Base-by-base conservation (phyloP, 2,888 invertebrate species). In the Coleophora deauratella region DNA sequence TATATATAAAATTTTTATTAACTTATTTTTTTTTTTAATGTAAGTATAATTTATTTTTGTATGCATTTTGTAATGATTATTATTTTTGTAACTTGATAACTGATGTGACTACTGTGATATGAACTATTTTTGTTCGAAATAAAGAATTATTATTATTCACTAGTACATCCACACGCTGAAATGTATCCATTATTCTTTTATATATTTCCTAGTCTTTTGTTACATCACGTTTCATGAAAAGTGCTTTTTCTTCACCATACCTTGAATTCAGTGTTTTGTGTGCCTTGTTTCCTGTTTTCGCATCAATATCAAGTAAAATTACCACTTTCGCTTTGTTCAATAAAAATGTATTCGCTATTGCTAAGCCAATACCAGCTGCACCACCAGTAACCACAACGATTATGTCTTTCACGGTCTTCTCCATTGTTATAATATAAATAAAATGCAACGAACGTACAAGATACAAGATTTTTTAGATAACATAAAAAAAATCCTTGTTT, bases 361-460 rank as follows among this genome's bases (percentile, higher is more conserved):
- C 64, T 7, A 69, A 69, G 1, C 88, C 88, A 36, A 88, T 85
- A 0, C 88, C 88, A 13, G 66, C 64, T 0, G 87, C 87, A 12
- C 78, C 88, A 1, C 88, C 88, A 1, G 88, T 88, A 10, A 88
- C 50, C 0, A 65, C 53, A 1, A 59, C 54, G 4, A 52, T 49
- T 56, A 61, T 62, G 40, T 57, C 49, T 39, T 52, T 45, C 2
- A 45, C 21, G 32, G 21, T 14, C 11, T 11, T n/a, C 9, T n/a
- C 15, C 38, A 38, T 38, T 15, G 10, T 38, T 31, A 4, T 4
- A 31, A n/a, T 4, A 9, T 31, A 10, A 31, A 10, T 8, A 10
- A 28, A 28, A 28, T 9, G 10, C 1, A 2, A 9, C 10, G 28
- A 8, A 28, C 28, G n/a, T n/a, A n/a, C n/a, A n/a, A n/a, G n/a